phyloP scores from a whole-genome alignment of 2,113 vertebrate genomes.

The Diadophis punctatus region DNA sequence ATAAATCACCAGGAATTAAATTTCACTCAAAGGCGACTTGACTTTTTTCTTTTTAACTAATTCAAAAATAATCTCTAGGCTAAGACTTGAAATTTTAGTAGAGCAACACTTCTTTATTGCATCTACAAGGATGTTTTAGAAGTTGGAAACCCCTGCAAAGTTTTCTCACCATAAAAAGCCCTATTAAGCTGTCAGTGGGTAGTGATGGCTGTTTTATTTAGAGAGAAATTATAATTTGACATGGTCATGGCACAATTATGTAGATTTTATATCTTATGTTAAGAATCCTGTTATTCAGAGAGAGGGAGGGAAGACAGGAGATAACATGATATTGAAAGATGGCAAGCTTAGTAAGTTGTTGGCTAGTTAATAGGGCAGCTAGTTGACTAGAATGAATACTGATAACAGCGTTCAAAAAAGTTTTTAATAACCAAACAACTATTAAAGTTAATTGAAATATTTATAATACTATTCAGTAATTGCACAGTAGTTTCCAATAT shows the following conservation, averaged over 20 bases:
- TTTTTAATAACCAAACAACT: conserved; percentile 76
- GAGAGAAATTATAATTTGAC: conserved; percentile 65
- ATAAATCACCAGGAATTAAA: not conserved
- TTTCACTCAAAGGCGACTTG: not conserved
- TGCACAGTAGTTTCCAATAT: conserved; percentile 80
- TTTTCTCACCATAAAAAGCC: conserved; percentile 11
- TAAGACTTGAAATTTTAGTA: not conserved
- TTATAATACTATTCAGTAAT: conserved; percentile 76
- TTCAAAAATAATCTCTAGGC: not conserved
- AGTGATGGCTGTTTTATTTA: conserved; percentile 73
- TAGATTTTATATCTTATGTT: conserved; percentile 68
- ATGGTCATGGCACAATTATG: conserved; percentile 71
- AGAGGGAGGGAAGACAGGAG: conserved; percentile 57
- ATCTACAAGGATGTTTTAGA: not conserved
- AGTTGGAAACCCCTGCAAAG: not conserved
- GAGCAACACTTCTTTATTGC: not conserved
- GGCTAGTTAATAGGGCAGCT: conserved; percentile 55
- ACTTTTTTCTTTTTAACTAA: not conserved
- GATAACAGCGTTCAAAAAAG: conserved; percentile 78
- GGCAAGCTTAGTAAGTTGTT: conserved; percentile 45
- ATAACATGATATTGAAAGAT: conserved; percentile 46
- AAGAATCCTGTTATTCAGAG: conserved; percentile 60
- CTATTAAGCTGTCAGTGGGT: conserved; percentile 41
- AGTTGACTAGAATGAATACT: conserved; percentile 66
- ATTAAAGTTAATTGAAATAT: conserved; percentile 77